Conservation (phyloP, 1,140 invertebrate genomes). For the Trialeurodes vaporariorum region DNA sequence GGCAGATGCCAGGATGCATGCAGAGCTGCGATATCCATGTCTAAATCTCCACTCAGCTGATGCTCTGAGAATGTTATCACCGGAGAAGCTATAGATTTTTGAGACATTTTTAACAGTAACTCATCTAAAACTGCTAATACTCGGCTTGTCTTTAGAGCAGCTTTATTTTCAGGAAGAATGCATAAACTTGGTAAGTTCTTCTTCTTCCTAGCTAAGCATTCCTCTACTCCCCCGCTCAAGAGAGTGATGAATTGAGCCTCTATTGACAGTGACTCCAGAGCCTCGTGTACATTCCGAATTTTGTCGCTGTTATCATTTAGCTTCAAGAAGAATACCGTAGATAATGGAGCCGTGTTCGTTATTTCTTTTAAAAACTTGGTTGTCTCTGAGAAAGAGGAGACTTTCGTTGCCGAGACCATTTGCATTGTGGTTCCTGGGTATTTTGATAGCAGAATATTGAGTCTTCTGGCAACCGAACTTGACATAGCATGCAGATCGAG, state of each 20-base stretch:
- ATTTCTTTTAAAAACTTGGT: not conserved
- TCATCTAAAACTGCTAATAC: not conserved
- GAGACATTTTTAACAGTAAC: not conserved
- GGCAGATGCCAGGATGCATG: not conserved
- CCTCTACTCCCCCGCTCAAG: not conserved
- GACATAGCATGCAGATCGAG: conserved; percentile 1
- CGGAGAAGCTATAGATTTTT: not conserved
- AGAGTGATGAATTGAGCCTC: not conserved
- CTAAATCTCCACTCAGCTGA: not conserved
- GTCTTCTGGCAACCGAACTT: not conserved
- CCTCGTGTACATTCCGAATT: not conserved
- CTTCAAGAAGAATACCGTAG: conserved; percentile 11
- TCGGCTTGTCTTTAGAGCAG: not conserved
- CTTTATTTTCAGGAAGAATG: not conserved
- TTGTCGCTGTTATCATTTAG: not conserved
- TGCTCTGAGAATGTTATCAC: not conserved
- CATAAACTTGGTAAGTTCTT: conserved; percentile 7
- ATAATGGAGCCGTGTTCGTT: not conserved
- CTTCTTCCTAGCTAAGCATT: not conserved
- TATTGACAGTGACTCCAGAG: not conserved
- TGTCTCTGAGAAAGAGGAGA: conserved; percentile 7
- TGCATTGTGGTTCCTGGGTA: conserved; percentile 6
- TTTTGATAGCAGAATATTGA: conserved; percentile 9
- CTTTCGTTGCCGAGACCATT: not conserved
- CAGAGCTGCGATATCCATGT: not conserved